Conservation (phyloP, 2,113 vertebrate species). For the Tauraco erythrolophus region DNA sequence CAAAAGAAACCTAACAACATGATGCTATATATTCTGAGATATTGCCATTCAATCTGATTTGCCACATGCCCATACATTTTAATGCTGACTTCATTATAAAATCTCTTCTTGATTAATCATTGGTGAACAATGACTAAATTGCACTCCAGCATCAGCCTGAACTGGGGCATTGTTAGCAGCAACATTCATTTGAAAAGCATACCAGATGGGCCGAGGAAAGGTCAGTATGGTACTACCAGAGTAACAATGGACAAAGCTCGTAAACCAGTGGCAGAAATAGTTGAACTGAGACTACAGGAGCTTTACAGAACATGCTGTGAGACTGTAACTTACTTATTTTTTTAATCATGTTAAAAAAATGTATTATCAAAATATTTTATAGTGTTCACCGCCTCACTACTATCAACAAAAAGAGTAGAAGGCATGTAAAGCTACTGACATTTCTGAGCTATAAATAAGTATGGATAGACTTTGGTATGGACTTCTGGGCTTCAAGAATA, state of each 20-base stretch:
- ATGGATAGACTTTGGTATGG: not conserved
- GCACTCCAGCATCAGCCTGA: slow-evolving; percentile 36
- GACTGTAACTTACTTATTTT: not conserved
- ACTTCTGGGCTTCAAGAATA: not conserved
- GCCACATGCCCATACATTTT: slow-evolving; percentile 53
- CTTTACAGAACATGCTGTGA: not conserved
- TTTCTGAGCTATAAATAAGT: not conserved
- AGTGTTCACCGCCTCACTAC: fast-evolving
- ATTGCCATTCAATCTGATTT: slow-evolving; percentile 51
- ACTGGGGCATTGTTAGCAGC: slow-evolving; percentile 38
- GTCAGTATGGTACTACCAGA: slow-evolving; percentile 15
- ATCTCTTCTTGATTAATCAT: slow-evolving; percentile 46
- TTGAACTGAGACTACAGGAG: not conserved
- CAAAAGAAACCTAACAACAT: slow-evolving; percentile 59
- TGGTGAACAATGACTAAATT: slow-evolving; percentile 35
- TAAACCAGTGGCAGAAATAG: not conserved
- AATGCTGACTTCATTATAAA: slow-evolving; percentile 42
- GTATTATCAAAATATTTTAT: not conserved
- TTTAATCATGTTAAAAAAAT: not conserved
- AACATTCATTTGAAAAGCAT: slow-evolving; percentile 26
- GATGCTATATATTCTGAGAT: slow-evolving; percentile 66
- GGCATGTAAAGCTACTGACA: not conserved
- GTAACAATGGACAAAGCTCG: slow-evolving; percentile 21
- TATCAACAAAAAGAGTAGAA: not conserved
- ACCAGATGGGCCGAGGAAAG: slow-evolving; percentile 60